These are phyloP conservation scores for Chelon auratus DNA, from an alignment of 2,797 vertebrate genomes.

Conservation along the genomic window DNA sequence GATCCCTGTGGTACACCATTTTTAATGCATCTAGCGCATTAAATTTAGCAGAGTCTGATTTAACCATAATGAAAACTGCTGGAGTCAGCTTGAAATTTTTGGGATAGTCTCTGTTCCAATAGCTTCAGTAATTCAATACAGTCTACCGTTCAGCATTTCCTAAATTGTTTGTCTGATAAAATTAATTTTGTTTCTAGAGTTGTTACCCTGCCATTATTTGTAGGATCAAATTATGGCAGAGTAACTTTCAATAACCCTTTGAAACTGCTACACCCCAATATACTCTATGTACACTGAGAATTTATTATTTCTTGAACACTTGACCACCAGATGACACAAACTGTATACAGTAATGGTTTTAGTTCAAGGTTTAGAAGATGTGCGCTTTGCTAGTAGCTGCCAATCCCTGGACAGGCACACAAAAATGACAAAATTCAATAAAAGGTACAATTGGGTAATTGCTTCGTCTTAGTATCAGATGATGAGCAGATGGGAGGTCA, in stretches of 20 bases:
- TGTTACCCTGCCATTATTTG: too few species aligned
- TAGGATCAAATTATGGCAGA: too few species aligned
- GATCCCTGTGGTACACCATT: neutral
- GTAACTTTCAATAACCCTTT: too few species aligned
- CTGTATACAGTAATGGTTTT: neutral
- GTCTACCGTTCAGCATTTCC: too few species aligned
- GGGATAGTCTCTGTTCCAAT: too few species aligned
- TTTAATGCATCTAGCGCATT: neutral
- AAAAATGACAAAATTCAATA: constrained; percentile 13
- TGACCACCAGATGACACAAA: neutral
- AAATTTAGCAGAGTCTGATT: neutral
- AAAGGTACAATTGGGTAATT: constrained; percentile 4
- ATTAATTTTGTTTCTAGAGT: too few species aligned
- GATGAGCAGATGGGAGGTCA: constrained; percentile 32
- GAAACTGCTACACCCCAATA: too few species aligned
- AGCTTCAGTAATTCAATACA: too few species aligned
- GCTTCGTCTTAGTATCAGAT: constrained; percentile 4
- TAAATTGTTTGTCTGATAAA: too few species aligned
- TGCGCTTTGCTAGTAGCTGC: neutral
- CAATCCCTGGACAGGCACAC: neutral
- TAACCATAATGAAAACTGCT: too few species aligned
- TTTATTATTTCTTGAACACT: neutral
- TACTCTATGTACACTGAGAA: too few species aligned
- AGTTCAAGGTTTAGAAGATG: neutral
- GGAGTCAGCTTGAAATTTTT: too few species aligned